Percentiles rank a stretch among this genome's conserved stretches.
phyloP scores from a whole-genome alignment of 2,113 vertebrate species.

The Festucalex cinctus region DNA sequence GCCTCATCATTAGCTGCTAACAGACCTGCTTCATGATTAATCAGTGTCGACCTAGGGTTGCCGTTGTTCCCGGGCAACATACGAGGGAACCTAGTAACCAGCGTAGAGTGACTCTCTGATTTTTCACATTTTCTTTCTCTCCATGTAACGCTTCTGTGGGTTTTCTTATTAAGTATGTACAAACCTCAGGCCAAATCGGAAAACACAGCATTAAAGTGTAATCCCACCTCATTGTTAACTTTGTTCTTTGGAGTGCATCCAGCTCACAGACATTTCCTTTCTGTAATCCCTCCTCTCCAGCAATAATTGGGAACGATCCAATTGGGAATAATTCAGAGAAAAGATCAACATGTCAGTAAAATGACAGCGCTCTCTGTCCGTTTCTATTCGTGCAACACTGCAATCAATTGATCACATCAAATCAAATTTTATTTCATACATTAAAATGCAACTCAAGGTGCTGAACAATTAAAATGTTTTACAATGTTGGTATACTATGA shows the following conservation, averaged over 20 bases:
- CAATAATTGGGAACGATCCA: slow-evolving; percentile 13
- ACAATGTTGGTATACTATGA: no score
- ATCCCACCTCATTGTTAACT: neutral
- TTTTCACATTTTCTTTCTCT: slow-evolving; percentile 7
- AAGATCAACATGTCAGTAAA: neutral
- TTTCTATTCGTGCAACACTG: no score
- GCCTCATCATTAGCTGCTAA: slow-evolving; percentile 34
- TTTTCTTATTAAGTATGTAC: neutral
- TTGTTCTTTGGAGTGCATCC: neutral
- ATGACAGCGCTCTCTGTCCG: neutral
- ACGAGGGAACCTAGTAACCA: slow-evolving; percentile 31
- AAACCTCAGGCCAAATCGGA: neutral
- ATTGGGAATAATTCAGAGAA: no score
- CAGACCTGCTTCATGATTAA: slow-evolving; percentile 48
- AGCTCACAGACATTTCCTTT: neutral
- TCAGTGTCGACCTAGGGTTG: slow-evolving; percentile 47
- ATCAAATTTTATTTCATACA: no score
- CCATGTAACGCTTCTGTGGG: neutral
- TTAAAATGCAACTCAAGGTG: no score
- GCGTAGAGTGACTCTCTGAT: neutral
- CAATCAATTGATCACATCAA: no score
- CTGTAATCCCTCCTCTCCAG: slow-evolving; percentile 3
- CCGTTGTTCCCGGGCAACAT: slow-evolving; percentile 43
- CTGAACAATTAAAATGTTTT: no score
- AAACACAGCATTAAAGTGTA: neutral